phyloP scores from a whole-genome alignment of 2,888 invertebrate genomes.

The Malthinus seriepunctatus region DNA sequence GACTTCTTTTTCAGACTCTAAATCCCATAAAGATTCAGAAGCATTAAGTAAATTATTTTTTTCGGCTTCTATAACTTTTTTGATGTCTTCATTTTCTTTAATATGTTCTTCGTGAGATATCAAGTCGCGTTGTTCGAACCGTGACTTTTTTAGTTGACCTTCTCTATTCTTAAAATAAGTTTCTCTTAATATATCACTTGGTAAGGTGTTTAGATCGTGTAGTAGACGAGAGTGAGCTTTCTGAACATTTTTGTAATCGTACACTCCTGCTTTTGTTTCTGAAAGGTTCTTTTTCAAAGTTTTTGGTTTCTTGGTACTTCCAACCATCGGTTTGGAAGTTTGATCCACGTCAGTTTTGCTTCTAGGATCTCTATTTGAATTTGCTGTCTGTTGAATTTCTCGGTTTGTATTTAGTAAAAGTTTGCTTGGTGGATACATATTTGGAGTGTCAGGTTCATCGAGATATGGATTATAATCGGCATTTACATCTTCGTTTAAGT shows the following conservation, averaged over 20 bases:
- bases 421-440: constrained; percentile 40
- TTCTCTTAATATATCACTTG: constrained; percentile 52
- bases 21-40: constrained; percentile 57
- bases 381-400: neutral
- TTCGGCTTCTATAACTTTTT: constrained; percentile 44
- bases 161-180: constrained; percentile 52
- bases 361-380: constrained; percentile 46
- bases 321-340: constrained; percentile 4
- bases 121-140: constrained; percentile 52
- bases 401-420: constrained; percentile 26
- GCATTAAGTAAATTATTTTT: constrained; percentile 40
- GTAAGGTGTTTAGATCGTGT: constrained; percentile 49
- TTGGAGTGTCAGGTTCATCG: constrained; percentile 37
- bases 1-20: constrained; percentile 61
- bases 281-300: constrained; percentile 45
- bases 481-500: constrained; percentile 35
- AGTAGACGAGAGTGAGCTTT: constrained; percentile 47
- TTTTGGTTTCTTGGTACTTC: constrained; percentile 17
- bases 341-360: constrained; percentile 39
- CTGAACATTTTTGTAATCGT: constrained; percentile 50
- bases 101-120: constrained; percentile 47
- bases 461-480: constrained; percentile 28
- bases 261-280: constrained; percentile 43
- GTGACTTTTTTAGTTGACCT: constrained; percentile 47
- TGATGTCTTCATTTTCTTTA: constrained; percentile 47